phyloP scores from a whole-genome alignment of 2,888 invertebrate genomes.

The Leuctra nigra region DNA sequence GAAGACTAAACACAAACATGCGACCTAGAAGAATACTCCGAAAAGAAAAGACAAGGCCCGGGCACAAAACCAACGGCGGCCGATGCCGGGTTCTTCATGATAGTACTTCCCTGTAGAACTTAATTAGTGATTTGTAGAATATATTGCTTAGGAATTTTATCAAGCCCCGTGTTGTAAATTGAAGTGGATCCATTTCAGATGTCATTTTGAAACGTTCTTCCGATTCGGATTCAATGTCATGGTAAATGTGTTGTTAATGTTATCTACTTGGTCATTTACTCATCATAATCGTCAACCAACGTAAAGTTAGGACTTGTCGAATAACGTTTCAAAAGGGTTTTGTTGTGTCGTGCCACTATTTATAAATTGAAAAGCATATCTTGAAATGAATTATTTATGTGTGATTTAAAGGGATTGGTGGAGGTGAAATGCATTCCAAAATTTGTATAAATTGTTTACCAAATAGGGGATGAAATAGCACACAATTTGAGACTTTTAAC shows the following conservation, averaged over 20 bases:
- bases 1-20: conserved; percentile 68
- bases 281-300: too few species aligned
- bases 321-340: conserved; percentile 13
- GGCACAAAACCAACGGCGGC: conserved; percentile 5
- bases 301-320: too few species aligned
- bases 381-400: conserved; percentile 1
- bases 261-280: too few species aligned
- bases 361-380: conserved; percentile 12
- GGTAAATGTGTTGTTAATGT: not conserved
- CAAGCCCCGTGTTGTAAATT: conserved; percentile 8
- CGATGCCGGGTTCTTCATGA: conserved; percentile 2
- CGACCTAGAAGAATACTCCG: conserved; percentile 13
- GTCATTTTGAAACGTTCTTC: conserved; percentile 12
- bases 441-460: conserved; percentile 8
- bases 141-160: conserved; percentile 10
- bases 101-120: conserved; percentile 16
- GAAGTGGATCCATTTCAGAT: not conserved
- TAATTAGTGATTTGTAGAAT: conserved; percentile 13
- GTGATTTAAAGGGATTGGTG: conserved; percentile 17
- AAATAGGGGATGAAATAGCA: conserved; percentile 17
- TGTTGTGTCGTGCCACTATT: conserved; percentile 5
- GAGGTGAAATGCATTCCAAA: conserved; percentile 16
- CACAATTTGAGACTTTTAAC: conserved; percentile 10
- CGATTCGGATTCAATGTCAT: not conserved
- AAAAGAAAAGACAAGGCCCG: not conserved